phyloP scores from a whole-genome alignment of 2,888 invertebrate species.

The Willowsia nigromaculata region DNA sequence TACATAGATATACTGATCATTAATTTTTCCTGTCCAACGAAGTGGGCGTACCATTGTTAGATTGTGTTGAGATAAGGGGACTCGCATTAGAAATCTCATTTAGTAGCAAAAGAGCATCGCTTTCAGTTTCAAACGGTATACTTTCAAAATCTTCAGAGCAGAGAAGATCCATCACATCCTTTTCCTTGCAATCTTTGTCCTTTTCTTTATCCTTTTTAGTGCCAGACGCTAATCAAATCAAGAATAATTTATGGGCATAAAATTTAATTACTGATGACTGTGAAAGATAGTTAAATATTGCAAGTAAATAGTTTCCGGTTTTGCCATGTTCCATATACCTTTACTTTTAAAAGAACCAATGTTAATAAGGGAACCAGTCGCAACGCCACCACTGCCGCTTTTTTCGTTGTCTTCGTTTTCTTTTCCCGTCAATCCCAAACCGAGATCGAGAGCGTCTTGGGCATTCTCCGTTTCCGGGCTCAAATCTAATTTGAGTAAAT shows the following conservation, averaged over 20 bases:
- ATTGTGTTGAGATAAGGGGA: constrained; percentile 29
- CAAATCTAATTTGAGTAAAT: constrained; percentile 75
- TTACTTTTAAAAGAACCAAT: constrained; percentile 72
- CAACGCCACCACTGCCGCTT: background rate
- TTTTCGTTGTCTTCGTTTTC: constrained; percentile 23
- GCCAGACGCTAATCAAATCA: background rate
- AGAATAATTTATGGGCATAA: background rate
- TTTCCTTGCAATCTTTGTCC: constrained; percentile 70
- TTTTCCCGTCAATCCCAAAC: constrained; percentile 42
- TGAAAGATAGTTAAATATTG: no score
- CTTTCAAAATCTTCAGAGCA: constrained; percentile 76
- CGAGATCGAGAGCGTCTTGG: constrained; percentile 76
- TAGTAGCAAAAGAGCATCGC: constrained; percentile 77
- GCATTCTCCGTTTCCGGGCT: constrained; percentile 78
- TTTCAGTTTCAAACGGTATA: constrained; percentile 74
- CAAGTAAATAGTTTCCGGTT: no score
- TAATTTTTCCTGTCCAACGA: no score
- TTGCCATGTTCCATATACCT: no score
- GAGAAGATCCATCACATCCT: constrained; percentile 76
- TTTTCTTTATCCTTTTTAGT: constrained; percentile 62
- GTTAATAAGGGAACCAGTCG: constrained; percentile 65
- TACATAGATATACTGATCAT: no score
- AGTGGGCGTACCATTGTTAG: background rate
- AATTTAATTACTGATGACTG: no score
- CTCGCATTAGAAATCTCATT: constrained; percentile 76